A percentile compares a stretch with the other conserved stretches of the same genome.
Conservation (phyloP, 2,888 invertebrate genomes). For the Drosophila eohydei region DNA sequence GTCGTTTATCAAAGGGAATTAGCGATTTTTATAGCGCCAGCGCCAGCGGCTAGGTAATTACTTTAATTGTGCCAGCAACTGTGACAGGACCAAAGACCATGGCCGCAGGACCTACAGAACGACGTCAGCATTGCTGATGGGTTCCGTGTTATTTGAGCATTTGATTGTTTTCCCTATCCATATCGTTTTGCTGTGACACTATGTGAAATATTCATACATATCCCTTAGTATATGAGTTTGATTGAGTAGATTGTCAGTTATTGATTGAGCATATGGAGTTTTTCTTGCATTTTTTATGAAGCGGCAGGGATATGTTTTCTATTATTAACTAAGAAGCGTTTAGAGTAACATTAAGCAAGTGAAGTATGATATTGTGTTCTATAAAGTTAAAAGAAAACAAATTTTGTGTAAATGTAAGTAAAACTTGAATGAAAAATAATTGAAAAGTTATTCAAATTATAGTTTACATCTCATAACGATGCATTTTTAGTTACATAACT, state of each 20-base stretch:
- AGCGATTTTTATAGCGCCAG: conserved; percentile 59
- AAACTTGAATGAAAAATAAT: background rate
- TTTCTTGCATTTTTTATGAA: background rate
- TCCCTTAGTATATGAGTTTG: background rate
- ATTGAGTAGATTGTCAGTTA: conserved; percentile 14
- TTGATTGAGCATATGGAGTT: conserved; percentile 8
- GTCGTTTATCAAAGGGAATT: conserved; percentile 60
- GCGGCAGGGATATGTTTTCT: background rate
- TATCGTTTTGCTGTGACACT: conserved; percentile 5
- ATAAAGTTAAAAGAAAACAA: background rate
- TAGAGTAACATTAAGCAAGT: background rate
- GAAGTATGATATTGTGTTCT: background rate
- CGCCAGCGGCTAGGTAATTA: conserved; percentile 61
- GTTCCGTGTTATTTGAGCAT: conserved; percentile 32
- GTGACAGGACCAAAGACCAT: conserved; percentile 23
- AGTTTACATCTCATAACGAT: no score
- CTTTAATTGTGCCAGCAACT: conserved; percentile 60
- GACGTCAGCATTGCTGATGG: conserved; percentile 33
- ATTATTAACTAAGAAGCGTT: background rate
- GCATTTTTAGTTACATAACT: no score
- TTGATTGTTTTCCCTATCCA: conserved; percentile 29
- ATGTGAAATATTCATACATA: conserved; percentile 5
- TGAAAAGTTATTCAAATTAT: background rate
- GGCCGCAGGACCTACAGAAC: conserved; percentile 20
- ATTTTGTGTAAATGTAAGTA: no score